phyloP scores from a whole-genome alignment of 2,888 invertebrate species.

The Cybosia mesomella region DNA sequence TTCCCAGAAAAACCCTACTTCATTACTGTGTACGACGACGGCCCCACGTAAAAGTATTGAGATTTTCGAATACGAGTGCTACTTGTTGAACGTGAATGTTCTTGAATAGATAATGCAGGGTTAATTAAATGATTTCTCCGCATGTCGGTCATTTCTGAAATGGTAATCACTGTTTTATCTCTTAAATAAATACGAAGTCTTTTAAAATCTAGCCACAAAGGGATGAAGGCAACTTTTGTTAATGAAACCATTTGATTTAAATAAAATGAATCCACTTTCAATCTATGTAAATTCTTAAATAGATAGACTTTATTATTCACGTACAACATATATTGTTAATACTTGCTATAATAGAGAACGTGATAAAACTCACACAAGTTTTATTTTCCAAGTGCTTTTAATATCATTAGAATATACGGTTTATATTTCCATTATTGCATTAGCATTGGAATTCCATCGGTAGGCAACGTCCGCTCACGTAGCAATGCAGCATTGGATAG shows the following conservation, averaged over 20 bases:
- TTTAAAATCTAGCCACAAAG: conserved; percentile 15
- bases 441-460: conserved; percentile 67
- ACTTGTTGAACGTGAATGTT: conserved; percentile 79
- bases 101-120: conserved; percentile 73
- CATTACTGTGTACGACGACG: conserved; percentile 75
- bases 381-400: conserved; percentile 38
- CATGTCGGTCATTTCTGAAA: conserved; percentile 42
- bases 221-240: conserved; percentile 5
- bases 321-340: conserved; percentile 21
- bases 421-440: conserved; percentile 61
- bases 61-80: conserved; percentile 67
- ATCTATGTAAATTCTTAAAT: conserved; percentile 15
- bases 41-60: conserved; percentile 70
- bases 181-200: not conserved
- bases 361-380: conserved; percentile 28
- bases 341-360: conserved; percentile 8
- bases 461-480: conserved; percentile 61
- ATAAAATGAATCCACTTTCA: conserved; percentile 10
- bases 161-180: conserved; percentile 30
- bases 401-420: conserved; percentile 27
- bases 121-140: conserved; percentile 72
- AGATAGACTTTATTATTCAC: conserved; percentile 10
- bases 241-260: conserved; percentile 14
- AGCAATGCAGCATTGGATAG: conserved; percentile 56
- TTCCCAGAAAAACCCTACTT: conserved; percentile 69